A percentile compares a stretch with the other conserved stretches of the same genome.
These are phyloP conservation scores for Pocillopora verrucosa DNA, from an alignment of 64 coral and sea anemone genomes.

Conservation along the genomic window DNA sequence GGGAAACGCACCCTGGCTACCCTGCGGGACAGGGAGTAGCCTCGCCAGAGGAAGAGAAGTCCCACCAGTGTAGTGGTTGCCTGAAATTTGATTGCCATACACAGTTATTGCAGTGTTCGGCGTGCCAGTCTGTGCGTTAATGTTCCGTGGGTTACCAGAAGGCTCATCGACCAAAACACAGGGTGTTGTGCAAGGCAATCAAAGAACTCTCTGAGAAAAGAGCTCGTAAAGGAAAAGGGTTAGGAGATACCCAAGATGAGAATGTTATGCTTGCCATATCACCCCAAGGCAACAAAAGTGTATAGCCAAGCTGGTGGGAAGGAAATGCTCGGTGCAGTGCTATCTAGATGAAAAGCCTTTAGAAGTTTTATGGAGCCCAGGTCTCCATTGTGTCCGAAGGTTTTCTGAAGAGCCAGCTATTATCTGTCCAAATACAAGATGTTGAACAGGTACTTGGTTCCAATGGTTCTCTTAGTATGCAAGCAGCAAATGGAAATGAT, in stretches of 20 bases:
- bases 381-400: constrained; percentile 65
- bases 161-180: constrained; percentile 25
- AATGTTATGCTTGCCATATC: constrained; percentile 60
- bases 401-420: constrained; percentile 39
- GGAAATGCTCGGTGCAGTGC: constrained; percentile 50
- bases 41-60: not conserved
- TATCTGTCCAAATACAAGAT: constrained; percentile 11
- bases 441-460: constrained; percentile 65
- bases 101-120: constrained; percentile 18
- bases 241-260: constrained; percentile 51
- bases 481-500: constrained; percentile 75
- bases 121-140: not conserved
- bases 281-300: constrained; percentile 48
- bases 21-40: constrained; percentile 23
- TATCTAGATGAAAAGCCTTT: constrained; percentile 48
- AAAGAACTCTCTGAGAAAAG: not conserved
- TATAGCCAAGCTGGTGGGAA: constrained; percentile 40
- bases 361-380: constrained; percentile 53
- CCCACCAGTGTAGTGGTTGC: constrained; percentile 23
- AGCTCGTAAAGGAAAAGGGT: not conserved
- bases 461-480: constrained; percentile 44
- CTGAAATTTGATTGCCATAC: constrained; percentile 13
- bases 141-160: constrained; percentile 28
- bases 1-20: not conserved
- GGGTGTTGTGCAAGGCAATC: constrained; percentile 33